phyloP scores from a whole-genome alignment of 2,113 vertebrate genomes.

The Amphiprion ocellaris region DNA sequence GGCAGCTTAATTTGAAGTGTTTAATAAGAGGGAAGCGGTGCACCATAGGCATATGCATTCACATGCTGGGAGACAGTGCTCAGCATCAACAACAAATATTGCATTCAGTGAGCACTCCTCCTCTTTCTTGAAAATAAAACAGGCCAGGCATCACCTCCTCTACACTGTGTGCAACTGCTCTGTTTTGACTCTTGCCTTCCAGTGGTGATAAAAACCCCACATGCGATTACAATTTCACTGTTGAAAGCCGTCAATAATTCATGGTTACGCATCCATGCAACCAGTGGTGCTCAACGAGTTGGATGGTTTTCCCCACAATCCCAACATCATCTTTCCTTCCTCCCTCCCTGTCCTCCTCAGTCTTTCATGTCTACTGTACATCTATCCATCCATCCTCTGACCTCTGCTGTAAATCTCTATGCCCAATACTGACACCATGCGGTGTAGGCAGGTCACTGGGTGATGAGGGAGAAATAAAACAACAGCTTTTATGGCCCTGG shows the following conservation, averaged over 20 bases:
- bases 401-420: constrained; percentile 59
- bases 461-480: constrained; percentile 59
- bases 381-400: constrained; percentile 48
- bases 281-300: constrained; percentile 22
- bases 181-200: constrained; percentile 31
- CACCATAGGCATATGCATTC: constrained; percentile 26
- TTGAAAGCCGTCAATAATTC: constrained; percentile 59
- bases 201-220: constrained; percentile 30
- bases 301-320: constrained; percentile 15
- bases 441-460: constrained; percentile 56
- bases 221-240: constrained; percentile 38
- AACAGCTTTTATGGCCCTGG: constrained; percentile 60
- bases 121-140: constrained; percentile 34
- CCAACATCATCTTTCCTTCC: not conserved
- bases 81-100: constrained; percentile 15
- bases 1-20: constrained; percentile 39
- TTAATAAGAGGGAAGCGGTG: constrained; percentile 14
- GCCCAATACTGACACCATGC: constrained; percentile 77
- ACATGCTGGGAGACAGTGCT: constrained; percentile 23
- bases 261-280: constrained; percentile 36
- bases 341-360: not conserved
- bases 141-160: constrained; percentile 9
- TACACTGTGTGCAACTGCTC: not conserved
- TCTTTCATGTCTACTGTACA: constrained; percentile 11
- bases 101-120: constrained; percentile 1